Evolutionary conservation across 37 sponge, comb jelly and placozoan genomes (phyloP).

Genomic region (Halichondria panicea): DNA sequence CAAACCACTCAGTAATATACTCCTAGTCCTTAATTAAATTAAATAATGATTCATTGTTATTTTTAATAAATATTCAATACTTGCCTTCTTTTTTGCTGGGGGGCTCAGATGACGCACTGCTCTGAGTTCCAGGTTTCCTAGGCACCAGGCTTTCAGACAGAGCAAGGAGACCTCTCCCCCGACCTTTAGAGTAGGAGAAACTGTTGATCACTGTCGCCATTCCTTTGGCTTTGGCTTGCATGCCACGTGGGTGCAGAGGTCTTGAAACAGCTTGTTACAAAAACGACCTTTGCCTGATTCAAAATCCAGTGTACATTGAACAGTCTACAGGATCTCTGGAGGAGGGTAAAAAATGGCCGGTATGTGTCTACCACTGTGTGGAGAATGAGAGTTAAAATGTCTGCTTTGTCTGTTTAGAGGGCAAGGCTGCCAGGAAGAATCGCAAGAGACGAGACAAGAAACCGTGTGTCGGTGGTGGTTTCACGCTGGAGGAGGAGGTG

Average conservation of each 20-base stretch:
- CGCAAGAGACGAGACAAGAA: conserved; percentile 26
- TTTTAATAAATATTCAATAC: no score
- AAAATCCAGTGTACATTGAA: neutral
- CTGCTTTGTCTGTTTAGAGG: neutral
- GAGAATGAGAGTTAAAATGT: neutral
- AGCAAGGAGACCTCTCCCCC: conserved; percentile 55
- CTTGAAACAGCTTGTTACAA: neutral
- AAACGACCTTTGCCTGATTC: neutral
- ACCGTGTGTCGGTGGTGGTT: no score
- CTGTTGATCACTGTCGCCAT: conserved; percentile 33
- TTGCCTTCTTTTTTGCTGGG: neutral
- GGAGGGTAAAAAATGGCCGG: neutral
- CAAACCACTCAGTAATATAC: neutral
- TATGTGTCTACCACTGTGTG: neutral
- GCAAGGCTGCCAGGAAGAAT: conserved; percentile 45
- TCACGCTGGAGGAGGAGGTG: neutral
- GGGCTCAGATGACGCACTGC: neutral
- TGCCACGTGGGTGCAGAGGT: neutral
- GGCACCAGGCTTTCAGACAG: no score
- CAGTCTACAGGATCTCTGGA: neutral
- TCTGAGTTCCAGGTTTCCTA: no score
- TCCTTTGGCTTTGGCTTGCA: neutral
- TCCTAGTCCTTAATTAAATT: neutral
- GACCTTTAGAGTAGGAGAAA: conserved; percentile 24
- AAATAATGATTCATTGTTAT: neutral